Evolutionary conservation across 2,888 invertebrate genomes (phyloP).

Genomic region (Pardosa pseudoannulata): DNA sequence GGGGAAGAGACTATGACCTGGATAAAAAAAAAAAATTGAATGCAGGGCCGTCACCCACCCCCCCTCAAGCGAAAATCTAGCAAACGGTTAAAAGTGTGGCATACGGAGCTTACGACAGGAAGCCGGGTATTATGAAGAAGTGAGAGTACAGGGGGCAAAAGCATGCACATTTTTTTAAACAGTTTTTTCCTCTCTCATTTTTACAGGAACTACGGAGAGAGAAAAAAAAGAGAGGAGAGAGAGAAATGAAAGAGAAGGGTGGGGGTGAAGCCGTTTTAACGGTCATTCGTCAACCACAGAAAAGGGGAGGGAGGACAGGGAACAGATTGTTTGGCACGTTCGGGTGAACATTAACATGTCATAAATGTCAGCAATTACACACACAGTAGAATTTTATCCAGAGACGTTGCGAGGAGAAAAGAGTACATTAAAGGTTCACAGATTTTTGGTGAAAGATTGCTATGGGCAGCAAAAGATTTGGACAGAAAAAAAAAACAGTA

Average conservation of each 20-base stretch:
- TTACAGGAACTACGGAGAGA: constrained; percentile 26
- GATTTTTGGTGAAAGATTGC: neutral
- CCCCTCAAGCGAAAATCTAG: neutral
- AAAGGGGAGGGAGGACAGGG: constrained; percentile 11
- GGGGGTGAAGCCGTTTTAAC: constrained; percentile 6
- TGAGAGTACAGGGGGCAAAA: constrained; percentile 40
- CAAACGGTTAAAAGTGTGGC: constrained; percentile 18
- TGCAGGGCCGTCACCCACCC: neutral
- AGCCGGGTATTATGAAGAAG: constrained; percentile 20
- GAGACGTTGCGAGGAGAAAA: neutral
- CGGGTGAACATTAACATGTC: neutral
- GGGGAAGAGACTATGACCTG: neutral
- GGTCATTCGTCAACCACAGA: constrained; percentile 23
- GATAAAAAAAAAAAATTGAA: too few relatives aligned
- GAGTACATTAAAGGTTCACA: neutral
- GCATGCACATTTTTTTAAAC: neutral
- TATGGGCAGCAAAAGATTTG: too few relatives aligned
- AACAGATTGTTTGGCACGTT: constrained; percentile 16
- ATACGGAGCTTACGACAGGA: neutral
- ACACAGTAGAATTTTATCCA: neutral
- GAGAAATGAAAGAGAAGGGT: neutral
- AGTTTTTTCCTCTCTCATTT: constrained; percentile 30
- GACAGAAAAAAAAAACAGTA: too few relatives aligned
- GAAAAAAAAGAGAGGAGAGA: too few relatives aligned
- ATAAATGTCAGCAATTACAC: constrained; percentile 1